phyloP scores from a whole-genome alignment of 2,113 vertebrate species.

The Eudyptes chrysolophus region DNA sequence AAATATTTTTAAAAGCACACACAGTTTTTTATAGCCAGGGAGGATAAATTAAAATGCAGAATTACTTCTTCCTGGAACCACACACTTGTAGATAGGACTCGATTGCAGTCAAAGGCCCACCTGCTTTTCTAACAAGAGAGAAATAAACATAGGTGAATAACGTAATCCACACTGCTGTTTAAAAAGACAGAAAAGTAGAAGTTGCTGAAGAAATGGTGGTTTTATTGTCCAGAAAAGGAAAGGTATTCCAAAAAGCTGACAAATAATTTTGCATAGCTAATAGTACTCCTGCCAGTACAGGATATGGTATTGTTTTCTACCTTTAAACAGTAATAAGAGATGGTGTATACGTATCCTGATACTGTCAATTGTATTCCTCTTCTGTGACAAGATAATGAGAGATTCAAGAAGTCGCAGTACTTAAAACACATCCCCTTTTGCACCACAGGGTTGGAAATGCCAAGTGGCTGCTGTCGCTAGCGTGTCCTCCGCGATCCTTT shows the following conservation, averaged over 20 bases:
- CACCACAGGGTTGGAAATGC: not conserved
- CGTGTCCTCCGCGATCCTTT: not conserved
- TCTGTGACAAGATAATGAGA: not conserved
- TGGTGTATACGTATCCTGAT: not conserved
- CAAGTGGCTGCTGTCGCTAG: not conserved
- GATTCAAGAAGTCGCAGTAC: not conserved
- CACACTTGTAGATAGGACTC: not conserved
- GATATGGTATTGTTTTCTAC: not conserved
- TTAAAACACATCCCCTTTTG: not conserved
- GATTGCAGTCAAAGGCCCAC: not conserved
- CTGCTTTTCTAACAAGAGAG: not conserved
- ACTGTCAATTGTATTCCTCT: not conserved
- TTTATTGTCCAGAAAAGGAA: constrained; percentile 24
- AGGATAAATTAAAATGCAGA: not conserved
- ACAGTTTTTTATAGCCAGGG: not conserved
- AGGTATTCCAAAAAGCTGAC: not conserved
- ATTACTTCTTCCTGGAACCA: not conserved
- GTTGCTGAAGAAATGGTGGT: not conserved
- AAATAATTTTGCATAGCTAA: constrained; percentile 5
- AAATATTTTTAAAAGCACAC: not conserved
- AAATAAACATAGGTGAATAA: not conserved
- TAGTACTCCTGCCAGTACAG: not conserved
- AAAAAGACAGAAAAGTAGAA: not conserved
- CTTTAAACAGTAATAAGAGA: constrained; percentile 11
- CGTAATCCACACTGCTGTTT: not conserved